Evolutionary conservation across 2,888 invertebrate genomes (phyloP).

Genomic region (Eupithecia abbreviata): DNA sequence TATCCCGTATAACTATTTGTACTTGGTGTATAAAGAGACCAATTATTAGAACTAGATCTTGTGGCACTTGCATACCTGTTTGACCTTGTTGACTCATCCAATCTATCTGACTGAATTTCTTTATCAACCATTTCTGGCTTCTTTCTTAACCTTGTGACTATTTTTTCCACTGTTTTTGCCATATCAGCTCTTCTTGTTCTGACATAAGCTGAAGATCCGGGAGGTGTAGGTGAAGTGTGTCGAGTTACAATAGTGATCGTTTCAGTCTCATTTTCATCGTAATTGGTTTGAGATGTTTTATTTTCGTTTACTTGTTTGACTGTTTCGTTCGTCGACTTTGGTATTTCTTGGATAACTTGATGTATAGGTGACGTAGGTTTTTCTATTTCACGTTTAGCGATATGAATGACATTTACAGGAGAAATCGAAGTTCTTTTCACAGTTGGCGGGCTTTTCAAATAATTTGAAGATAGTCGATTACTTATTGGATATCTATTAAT

Average conservation of each 20-base stretch:
- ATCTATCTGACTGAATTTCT: slow-evolving; percentile 88
- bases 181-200: slow-evolving; percentile 88
- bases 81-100: slow-evolving; percentile 87
- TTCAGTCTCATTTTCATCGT: slow-evolving; percentile 64
- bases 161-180: slow-evolving; percentile 88
- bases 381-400: slow-evolving; percentile 55
- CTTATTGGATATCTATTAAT: slow-evolving; percentile 75
- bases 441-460: slow-evolving; percentile 72
- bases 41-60: slow-evolving; percentile 85
- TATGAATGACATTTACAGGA: slow-evolving; percentile 65
- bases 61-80: slow-evolving; percentile 85
- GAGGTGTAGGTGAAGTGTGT: slow-evolving; percentile 91
- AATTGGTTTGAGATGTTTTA: slow-evolving; percentile 10
- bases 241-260: slow-evolving; percentile 87
- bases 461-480: slow-evolving; percentile 72
- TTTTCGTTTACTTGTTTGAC: slow-evolving; percentile 11
- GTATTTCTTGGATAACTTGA: slow-evolving; percentile 50
- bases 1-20: slow-evolving; percentile 73
- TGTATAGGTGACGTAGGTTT: slow-evolving; percentile 55
- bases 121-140: slow-evolving; percentile 86
- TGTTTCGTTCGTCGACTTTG: slow-evolving; percentile 44
- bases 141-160: slow-evolving; percentile 84
- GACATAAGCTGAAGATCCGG: slow-evolving; percentile 85
- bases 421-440: slow-evolving; percentile 71
- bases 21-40: slow-evolving; percentile 85